phyloP scores from a whole-genome alignment of 2,113 vertebrate species.

The Seriola quinqueradiata region DNA sequence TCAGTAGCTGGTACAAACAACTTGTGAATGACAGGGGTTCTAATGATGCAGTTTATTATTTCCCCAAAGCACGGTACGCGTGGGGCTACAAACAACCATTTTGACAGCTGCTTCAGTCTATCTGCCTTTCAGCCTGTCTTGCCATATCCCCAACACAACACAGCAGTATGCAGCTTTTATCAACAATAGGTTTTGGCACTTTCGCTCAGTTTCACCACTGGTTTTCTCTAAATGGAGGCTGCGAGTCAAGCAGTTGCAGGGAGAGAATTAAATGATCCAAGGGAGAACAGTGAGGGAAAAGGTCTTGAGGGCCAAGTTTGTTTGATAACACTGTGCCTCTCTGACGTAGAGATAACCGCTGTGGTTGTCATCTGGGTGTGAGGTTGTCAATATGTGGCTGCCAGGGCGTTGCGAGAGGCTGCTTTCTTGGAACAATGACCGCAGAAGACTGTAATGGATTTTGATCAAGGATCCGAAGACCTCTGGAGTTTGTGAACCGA shows the following conservation, averaged over 20 bases:
- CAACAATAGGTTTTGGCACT: constrained; percentile 78
- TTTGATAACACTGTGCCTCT: constrained; percentile 32
- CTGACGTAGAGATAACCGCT: constrained; percentile 21
- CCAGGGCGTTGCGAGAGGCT: background rate
- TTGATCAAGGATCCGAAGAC: constrained; percentile 40
- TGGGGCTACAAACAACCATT: constrained; percentile 82
- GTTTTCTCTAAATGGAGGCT: constrained; percentile 58
- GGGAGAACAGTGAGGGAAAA: constrained; percentile 9
- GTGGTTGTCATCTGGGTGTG: constrained; percentile 41
- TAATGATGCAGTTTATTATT: constrained; percentile 85
- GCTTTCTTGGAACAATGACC: constrained; percentile 36
- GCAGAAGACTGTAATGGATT: constrained; percentile 48
- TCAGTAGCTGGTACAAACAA: constrained; percentile 65
- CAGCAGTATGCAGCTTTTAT: constrained; percentile 75
- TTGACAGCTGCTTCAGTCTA: constrained; percentile 81
- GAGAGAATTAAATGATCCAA: constrained; percentile 45
- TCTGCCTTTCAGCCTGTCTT: constrained; percentile 78
- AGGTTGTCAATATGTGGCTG: constrained; percentile 43
- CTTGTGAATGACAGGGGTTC: constrained; percentile 81
- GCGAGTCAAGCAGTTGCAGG: constrained; percentile 36
- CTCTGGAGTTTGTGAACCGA: constrained; percentile 13
- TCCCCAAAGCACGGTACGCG: constrained; percentile 75
- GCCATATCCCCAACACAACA: constrained; percentile 70
- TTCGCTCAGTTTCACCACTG: constrained; percentile 74
- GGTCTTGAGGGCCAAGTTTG: constrained; percentile 19